Base-by-base conservation (phyloP, 1,140 invertebrate species). In the Chlorops oryzae region DNA sequence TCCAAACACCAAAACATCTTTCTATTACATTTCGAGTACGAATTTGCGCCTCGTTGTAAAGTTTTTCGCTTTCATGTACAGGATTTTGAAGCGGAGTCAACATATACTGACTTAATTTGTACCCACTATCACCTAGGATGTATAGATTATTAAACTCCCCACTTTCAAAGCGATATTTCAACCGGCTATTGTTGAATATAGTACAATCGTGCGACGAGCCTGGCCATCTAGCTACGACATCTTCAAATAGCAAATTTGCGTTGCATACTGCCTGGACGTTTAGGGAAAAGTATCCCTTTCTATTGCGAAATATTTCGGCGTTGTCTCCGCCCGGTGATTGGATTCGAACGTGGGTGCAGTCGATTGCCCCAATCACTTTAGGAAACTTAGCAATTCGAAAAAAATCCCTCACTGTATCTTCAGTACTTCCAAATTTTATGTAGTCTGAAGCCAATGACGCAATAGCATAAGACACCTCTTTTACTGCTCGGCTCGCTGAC, bases 11-110 rank as follows among this genome's bases (percentile, higher is more conserved):
- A n/a, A 73, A 70, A 59, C 52, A 55, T 27, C 70, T 43, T 54
- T 73, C 69, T 10, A 74, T 59, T 2, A 55, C 38, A 51, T 66
- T 70, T 52, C 71, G 52, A 7, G 70, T 71, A 37, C 56, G 53
- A 13, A 62, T 68, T 27, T 73, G 69, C 10, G 64, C 59, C 21
- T 47, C 48, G 52, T 73, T 73, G 38, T 63, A 68, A 1, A 48
- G n/a, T n/a, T 34, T 12, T 38, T 59, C 47, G 5, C 10, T 42
- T 41, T 24, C 15, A 6, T 23, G 44, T 9, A 32, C 7, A n/a
- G n/a, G n/a, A n/a, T n/a, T n/a, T 47, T 44, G 37, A 50, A 47
- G 35, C n/a, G 21, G 9, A 18, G n/a, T 12, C 25, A n/a, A 23
- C n/a, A n/a, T 34, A n/a, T n/a, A n/a, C 20, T 50, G 15, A 4